phyloP scores from a whole-genome alignment of 1,140 invertebrate genomes.

The Penaeus japonicus region DNA sequence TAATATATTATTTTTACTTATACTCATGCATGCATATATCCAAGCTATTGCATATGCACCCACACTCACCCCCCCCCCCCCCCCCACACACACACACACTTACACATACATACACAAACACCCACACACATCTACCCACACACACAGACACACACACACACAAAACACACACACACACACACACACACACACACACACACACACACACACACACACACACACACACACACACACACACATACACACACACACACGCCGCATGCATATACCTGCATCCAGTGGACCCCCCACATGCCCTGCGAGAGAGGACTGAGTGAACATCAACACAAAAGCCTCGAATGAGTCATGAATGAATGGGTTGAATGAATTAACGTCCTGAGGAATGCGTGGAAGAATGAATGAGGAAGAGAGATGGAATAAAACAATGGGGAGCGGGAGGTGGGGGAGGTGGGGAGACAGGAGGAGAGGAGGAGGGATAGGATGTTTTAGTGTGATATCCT shows the following conservation, averaged over 20 bases:
- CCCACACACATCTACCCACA: not conserved
- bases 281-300: not conserved
- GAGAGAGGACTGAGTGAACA: too few species aligned
- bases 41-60: not conserved
- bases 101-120: too few species aligned
- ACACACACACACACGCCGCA: not conserved
- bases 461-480: too few species aligned
- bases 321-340: too few species aligned
- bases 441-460: too few species aligned
- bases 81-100: too few species aligned
- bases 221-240: not conserved
- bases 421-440: too few species aligned
- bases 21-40: not conserved
- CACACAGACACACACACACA: not conserved
- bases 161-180: not conserved
- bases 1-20: not conserved
- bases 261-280: not conserved
- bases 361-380: too few species aligned
- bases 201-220: not conserved
- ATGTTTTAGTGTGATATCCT: too few species aligned
- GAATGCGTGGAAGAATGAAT: too few species aligned
- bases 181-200: not conserved
- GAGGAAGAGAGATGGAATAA: too few species aligned
- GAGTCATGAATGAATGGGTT: too few species aligned
- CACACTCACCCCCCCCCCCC: not conserved